A percentile compares a stretch with the other conserved stretches of the same genome.
Conservation (phyloP, 2,888 invertebrate species). For the Parnassius mnemosyne region DNA sequence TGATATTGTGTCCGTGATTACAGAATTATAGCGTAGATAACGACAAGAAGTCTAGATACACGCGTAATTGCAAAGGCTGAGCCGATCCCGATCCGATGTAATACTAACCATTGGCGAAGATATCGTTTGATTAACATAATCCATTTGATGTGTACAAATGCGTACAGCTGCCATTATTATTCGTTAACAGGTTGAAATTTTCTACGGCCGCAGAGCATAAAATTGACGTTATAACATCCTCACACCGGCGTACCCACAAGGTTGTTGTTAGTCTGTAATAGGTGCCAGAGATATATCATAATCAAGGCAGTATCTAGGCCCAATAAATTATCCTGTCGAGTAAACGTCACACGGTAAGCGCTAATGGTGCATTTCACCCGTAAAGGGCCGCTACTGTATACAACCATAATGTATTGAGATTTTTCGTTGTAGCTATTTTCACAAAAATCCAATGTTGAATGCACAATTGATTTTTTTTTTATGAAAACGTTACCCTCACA, state of each 20-base stretch:
- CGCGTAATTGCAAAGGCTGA: constrained; percentile 13
- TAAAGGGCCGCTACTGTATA: constrained; percentile 8
- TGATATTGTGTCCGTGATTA: constrained; percentile 19
- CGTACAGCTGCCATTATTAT: constrained; percentile 7
- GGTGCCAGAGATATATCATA: constrained; percentile 20
- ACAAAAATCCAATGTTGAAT: constrained; percentile 5
- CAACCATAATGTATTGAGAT: constrained; percentile 8
- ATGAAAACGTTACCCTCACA: no score
- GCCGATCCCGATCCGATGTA: constrained; percentile 1
- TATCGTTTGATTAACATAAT: constrained; percentile 23
- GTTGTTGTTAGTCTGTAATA: constrained; percentile 14
- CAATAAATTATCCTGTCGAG: constrained; percentile 20
- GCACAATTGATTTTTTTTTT: constrained; percentile 10
- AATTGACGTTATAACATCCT: constrained; percentile 21
- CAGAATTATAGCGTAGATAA: constrained; percentile 12
- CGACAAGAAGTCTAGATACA: constrained; percentile 12
- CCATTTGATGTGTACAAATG: constrained; percentile 1
- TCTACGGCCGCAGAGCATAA: constrained; percentile 8
- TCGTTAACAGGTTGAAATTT: constrained; percentile 19
- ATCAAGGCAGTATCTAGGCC: constrained; percentile 19
- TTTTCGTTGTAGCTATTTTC: background rate
- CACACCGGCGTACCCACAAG: constrained; percentile 5
- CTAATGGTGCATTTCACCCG: constrained; percentile 17
- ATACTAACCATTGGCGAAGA: constrained; percentile 10
- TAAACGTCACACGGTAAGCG: constrained; percentile 16